Percentiles rank a stretch among this genome's conserved stretches.
phyloP scores from a whole-genome alignment of 2,113 vertebrate genomes.

The Lagopus leucura region DNA sequence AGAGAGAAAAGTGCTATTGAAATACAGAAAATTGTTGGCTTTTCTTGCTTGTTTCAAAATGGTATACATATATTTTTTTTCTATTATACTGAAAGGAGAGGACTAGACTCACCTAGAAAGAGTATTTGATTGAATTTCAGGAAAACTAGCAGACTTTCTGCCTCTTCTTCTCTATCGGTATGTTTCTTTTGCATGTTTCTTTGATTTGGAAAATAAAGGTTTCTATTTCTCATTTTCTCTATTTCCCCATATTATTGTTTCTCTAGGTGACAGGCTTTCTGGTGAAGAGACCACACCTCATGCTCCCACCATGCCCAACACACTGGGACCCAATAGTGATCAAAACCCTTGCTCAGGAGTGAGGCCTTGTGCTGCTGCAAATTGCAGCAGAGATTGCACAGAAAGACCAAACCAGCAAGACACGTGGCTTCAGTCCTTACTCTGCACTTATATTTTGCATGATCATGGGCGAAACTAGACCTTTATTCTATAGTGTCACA shows the following conservation, averaged over 20 bases:
- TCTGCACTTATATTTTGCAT: background rate
- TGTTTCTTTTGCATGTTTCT: background rate
- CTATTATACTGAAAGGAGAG: background rate
- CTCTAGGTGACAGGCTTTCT: background rate
- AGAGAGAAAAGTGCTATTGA: background rate
- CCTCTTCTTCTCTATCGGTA: background rate
- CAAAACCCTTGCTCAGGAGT: background rate
- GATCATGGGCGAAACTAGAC: rapidly evolving
- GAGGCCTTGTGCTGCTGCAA: background rate
- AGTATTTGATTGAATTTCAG: background rate
- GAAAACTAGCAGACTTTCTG: background rate
- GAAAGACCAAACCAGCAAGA: background rate
- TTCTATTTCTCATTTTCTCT: background rate
- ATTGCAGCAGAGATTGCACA: background rate
- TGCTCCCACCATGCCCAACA: background rate
- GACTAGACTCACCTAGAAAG: background rate
- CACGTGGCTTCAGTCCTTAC: background rate
- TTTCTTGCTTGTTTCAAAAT: background rate
- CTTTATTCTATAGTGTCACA: background rate
- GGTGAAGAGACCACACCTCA: rapidly evolving
- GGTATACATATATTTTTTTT: background rate
- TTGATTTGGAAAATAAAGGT: too few species aligned
- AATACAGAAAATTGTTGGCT: background rate
- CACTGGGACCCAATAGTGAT: background rate
- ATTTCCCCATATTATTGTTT: background rate